Base-by-base conservation (phyloP, 2,888 invertebrate species). In the Stenurella melanura region DNA sequence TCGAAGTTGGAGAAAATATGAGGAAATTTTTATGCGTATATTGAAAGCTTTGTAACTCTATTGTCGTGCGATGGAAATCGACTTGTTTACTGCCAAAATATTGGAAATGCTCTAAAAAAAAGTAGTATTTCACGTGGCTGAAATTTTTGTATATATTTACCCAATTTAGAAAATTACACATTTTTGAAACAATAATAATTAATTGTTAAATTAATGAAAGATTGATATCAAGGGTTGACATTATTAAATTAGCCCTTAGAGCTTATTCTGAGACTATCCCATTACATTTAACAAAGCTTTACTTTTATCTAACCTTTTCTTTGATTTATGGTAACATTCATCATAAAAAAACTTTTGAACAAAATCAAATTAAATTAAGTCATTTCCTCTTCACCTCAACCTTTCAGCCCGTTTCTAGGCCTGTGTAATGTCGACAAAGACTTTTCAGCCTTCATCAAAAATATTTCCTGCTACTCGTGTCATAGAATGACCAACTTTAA, bases 301-400 rank as follows among this genome's bases (percentile, higher is more conserved):
- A 50, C 50, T 63, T 63, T n/a, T 21, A 38, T 63, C 38, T 38
- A 34, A 63, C 38, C 18, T 63, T 38, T 38, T 12, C 38, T 38
- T 63, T 63, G 38, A 63, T 63, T 63, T 63, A 63, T 38, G 63
- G 38, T 19, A n/a, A 63, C 63, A 63, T 63, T 63, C 18, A 63
- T 63, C 63, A 63, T 38, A 38, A 38, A 61, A 61, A 63, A 63
- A 63, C 34, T 63, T 63, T 63, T 63, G 63, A 21, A 38, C n/a
- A 38, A 38, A 63, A 63, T 63, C 17, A 63, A 38, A 63, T 63
- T 38, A 63, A 63, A 63, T 63, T 63, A 63, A 63, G 18, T 17
- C 63, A 10, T 38, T 15, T 38, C 38, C 38, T 63, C 38, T 63
- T 10, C 63, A 11, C 6, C n/a, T 50, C n/a, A n/a, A 50, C 50